Evolutionary conservation across 2,888 invertebrate species (phyloP).

Genomic region (Eupeodes latifasciatus): DNA sequence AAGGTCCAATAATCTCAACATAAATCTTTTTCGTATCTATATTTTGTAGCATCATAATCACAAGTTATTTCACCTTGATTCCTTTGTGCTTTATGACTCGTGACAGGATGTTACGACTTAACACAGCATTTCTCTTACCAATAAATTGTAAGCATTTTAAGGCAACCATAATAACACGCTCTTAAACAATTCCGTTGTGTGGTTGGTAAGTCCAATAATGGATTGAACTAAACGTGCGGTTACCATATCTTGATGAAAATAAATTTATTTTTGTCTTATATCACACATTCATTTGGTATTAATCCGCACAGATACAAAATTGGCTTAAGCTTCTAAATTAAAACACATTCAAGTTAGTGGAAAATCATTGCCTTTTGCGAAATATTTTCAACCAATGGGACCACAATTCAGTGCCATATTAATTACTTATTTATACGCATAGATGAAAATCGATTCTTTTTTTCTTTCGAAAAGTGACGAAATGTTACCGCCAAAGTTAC

Average conservation of each 20-base stretch:
- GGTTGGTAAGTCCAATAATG: constrained; percentile 10
- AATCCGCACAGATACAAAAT: not conserved
- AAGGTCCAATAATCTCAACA: too few species aligned
- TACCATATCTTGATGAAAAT: constrained; percentile 26
- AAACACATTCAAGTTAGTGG: constrained; percentile 21
- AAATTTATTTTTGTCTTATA: not conserved
- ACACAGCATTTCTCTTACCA: not conserved
- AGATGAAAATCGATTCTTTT: not conserved
- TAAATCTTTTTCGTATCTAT: not conserved
- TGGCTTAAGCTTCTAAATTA: not conserved
- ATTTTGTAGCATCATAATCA: not conserved
- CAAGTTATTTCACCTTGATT: not conserved
- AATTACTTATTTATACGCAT: constrained; percentile 24
- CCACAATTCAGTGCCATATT: constrained; percentile 39
- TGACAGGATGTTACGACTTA: constrained; percentile 14
- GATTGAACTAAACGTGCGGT: constrained; percentile 20
- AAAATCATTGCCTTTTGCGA: constrained; percentile 32
- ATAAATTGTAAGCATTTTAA: not conserved
- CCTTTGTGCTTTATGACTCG: constrained; percentile 1
- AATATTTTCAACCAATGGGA: constrained; percentile 24
- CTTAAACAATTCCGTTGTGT: not conserved
- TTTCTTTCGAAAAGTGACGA: constrained; percentile 14
- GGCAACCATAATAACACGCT: constrained; percentile 14
- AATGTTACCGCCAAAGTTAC: constrained; percentile 33
- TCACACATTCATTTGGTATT: not conserved